These are phyloP conservation scores for Augochlora pura DNA, from an alignment of 1,140 invertebrate genomes.

Conservation along the genomic window DNA sequence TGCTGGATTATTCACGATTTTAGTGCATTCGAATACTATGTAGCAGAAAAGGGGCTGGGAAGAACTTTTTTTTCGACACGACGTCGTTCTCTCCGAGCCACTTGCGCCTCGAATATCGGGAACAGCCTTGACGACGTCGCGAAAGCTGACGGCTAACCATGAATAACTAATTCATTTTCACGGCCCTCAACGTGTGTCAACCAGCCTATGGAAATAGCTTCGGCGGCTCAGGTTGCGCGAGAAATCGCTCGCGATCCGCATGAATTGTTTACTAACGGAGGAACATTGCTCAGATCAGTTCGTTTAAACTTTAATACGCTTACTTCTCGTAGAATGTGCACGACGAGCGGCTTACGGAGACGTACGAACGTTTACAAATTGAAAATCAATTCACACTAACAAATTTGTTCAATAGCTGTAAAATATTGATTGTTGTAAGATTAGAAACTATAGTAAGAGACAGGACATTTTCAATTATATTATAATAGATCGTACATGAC, in stretches of 20 bases:
- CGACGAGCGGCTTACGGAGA: no score
- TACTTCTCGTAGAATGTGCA: no score
- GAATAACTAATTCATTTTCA: slow-evolving; percentile 41
- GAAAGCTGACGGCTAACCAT: slow-evolving; percentile 27
- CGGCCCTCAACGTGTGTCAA: neutral
- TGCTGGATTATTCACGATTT: slow-evolving; percentile 33
- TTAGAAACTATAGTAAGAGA: no score
- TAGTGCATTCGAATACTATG: neutral
- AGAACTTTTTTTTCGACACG: slow-evolving; percentile 14
- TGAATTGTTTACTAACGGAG: slow-evolving; percentile 19
- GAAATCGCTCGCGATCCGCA: neutral
- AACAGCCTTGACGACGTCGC: neutral
- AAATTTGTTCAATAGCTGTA: no score
- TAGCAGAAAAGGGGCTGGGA: neutral
- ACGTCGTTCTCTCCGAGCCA: no score
- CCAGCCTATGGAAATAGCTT: slow-evolving; percentile 1
- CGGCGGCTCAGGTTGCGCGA: neutral
- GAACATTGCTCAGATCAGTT: slow-evolving; percentile 13
- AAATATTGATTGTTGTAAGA: no score
- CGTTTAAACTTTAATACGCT: no score
- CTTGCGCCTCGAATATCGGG: neutral
- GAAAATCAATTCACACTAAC: no score
- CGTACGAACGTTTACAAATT: no score
- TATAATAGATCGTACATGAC: no score
- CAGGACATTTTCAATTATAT: no score